phyloP scores from a whole-genome alignment of 2,113 vertebrate species.

The Phoenicopterus ruber region DNA sequence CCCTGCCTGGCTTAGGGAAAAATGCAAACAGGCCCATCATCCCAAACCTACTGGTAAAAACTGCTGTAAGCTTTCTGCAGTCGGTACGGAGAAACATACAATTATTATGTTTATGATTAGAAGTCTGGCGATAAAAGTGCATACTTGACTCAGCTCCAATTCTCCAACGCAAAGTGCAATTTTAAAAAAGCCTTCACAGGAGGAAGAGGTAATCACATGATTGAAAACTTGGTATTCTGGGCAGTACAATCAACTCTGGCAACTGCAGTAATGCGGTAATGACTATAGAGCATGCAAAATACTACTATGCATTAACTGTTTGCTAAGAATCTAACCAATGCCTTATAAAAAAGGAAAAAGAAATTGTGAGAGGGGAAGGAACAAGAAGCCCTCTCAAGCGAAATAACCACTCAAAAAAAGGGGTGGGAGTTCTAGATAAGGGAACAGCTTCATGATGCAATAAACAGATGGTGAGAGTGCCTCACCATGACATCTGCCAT shows the following conservation, averaged over 20 bases:
- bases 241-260: not conserved
- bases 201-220: not conserved
- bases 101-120: not conserved
- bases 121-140: not conserved
- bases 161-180: not conserved
- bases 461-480: not conserved
- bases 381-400: not conserved
- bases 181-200: not conserved
- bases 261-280: not conserved
- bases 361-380: not conserved
- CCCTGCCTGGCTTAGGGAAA: not conserved
- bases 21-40: not conserved
- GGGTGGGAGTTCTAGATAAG: not conserved
- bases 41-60: not conserved
- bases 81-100: not conserved
- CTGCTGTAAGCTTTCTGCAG: not conserved
- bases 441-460: not conserved
- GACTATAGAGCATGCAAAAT: not conserved
- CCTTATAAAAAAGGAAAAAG: not conserved
- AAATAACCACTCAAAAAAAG: not conserved
- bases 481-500: not conserved
- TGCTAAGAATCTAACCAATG: not conserved
- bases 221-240: not conserved
- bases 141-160: not conserved
- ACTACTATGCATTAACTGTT: not conserved